These are phyloP conservation scores for Tortrix viridana DNA, from an alignment of 2,888 invertebrate species.

Conservation along the genomic window DNA sequence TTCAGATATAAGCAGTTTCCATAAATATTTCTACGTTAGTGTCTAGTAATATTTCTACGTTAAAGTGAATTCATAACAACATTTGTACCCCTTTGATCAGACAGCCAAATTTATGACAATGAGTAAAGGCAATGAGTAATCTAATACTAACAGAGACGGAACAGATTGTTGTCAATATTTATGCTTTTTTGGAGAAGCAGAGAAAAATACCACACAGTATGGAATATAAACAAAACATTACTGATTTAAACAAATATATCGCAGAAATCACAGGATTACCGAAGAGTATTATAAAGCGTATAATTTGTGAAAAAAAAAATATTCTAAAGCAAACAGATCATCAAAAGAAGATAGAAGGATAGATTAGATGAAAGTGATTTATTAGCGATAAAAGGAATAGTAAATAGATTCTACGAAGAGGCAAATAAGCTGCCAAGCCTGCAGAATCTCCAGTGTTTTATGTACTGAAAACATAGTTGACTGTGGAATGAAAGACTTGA, in stretches of 20 bases:
- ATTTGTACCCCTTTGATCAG: no score
- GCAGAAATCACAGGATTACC: conserved; percentile 2
- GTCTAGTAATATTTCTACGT: no score
- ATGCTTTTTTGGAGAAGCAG: background rate
- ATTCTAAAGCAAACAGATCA: no score
- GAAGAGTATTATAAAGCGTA: background rate
- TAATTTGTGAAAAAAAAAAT: background rate
- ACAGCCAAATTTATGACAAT: no score
- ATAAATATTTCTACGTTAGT: no score
- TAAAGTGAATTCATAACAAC: no score
- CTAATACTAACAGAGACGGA: background rate
- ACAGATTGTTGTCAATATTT: background rate
- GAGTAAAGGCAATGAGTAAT: background rate
- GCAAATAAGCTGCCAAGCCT: background rate
- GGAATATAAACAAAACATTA: background rate
- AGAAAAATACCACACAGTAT: background rate
- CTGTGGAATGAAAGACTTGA: background rate
- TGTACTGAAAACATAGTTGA: background rate
- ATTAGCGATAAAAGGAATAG: background rate
- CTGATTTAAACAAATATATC: background rate
- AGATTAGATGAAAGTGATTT: background rate
- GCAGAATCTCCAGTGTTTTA: background rate
- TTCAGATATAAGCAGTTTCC: no score
- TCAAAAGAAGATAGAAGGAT: background rate
- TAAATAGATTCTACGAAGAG: background rate